Conservation (phyloP, 2,797 vertebrate genomes). For the Neoniphon sammara region DNA sequence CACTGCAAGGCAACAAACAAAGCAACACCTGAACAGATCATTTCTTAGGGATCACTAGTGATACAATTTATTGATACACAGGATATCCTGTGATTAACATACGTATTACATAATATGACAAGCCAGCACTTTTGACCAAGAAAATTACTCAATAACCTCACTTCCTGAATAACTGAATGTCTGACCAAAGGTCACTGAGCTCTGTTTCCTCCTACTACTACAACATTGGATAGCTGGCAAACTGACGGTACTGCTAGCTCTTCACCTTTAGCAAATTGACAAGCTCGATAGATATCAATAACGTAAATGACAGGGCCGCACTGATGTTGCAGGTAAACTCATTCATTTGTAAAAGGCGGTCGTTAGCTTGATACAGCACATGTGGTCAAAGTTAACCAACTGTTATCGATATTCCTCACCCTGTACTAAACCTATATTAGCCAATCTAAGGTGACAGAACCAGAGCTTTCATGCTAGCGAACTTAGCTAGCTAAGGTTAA, state of each 20-base stretch:
- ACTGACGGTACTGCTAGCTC: not conserved
- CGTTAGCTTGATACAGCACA: rapidly evolving
- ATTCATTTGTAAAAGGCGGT: not conserved
- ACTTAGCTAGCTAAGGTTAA: not conserved
- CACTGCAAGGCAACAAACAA: too few species aligned
- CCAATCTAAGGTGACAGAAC: not conserved
- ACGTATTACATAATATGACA: slow-evolving; percentile 2
- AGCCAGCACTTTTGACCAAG: slow-evolving; percentile 59
- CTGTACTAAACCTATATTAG: too few species aligned
- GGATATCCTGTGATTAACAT: not conserved
- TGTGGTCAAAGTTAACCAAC: too few species aligned
- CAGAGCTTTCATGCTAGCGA: too few species aligned
- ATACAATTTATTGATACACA: not conserved
- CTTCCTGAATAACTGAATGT: slow-evolving; percentile 27
- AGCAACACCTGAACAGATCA: too few species aligned
- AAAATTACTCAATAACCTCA: slow-evolving; percentile 24
- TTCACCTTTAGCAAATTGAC: not conserved
- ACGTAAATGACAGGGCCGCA: slow-evolving; percentile 33
- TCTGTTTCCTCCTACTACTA: slow-evolving; percentile 23
- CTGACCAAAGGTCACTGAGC: slow-evolving; percentile 60
- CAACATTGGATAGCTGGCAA: not conserved
- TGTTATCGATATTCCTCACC: not conserved
- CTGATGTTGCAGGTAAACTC: slow-evolving; percentile 3
- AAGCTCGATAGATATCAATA: slow-evolving; percentile 20
- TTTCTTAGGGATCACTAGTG: not conserved